A percentile compares a stretch with the other conserved stretches of the same genome.
Conservation (phyloP, 2,113 vertebrate species). For the human (Homo sapiens) region GRCh38 chrX:46126501-46127000, state of each 20-base stretch:
- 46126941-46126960: too few relatives aligned
- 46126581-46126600: background rate
- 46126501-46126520: background rate
- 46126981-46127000: too few relatives aligned
- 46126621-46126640: background rate
- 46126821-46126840: background rate
- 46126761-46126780: background rate
- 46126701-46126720: background rate
- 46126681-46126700: background rate
- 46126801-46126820: background rate
- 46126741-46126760: background rate
- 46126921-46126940: too few relatives aligned
- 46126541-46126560: background rate
- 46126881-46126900: background rate
- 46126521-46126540: background rate
- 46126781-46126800: slow-evolving; percentile 13
- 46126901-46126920: too few relatives aligned
- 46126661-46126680: background rate
- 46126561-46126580: background rate
- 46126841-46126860: slow-evolving; percentile 13
- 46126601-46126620: background rate
- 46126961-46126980: too few relatives aligned
- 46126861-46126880: slow-evolving; percentile 6
- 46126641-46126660: background rate
- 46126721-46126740: background rate